Evolutionary conservation across 2,888 invertebrate genomes (phyloP), one percentile per base, ranked within the genome.

Genomic region (Rotaria socialis): DNA sequence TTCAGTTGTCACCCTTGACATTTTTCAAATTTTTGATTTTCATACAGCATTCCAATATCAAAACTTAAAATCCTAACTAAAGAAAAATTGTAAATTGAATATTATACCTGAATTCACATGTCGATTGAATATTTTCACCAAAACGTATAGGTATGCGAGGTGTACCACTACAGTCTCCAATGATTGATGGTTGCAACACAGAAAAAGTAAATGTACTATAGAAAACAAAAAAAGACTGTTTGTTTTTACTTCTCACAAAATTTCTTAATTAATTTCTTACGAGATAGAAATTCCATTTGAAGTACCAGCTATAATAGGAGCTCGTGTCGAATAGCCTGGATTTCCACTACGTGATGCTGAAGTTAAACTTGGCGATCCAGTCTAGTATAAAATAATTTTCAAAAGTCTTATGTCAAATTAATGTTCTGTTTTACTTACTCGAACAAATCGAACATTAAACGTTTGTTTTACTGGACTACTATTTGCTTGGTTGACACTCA

Each of bases 321-420:
- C n/a, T 27, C 85, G 74, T 27, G 55, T 19, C 27, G 74, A 47
- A 74, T 86, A 86, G 6, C 86, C 86, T 74, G 86, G 86, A 52
- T 86, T 86, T 35, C 86, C 86, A 74, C 86, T 86, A 5, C 67
- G 67, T 16, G 67, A 35, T 35, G 19, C 2, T 35, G 35, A 16
- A 1, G 19, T 14, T 27, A 24, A 5, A 19, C 1, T 0, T 16
- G 16, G 6, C 2, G 16, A 35, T 3, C 35, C 35, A 35, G 0
- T 35, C 67, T 67, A 35, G 5, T 0, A 41, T 67, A 35, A 19
- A 67, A 67, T 2, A 35, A 35, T 67, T 16, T 35, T 14, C 3
- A 41, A 19, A 41, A 67, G 35, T 1, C n/a, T 19, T 35, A 4
- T 27, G 11, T 11, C 6, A 19, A 35, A 35, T 14, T 16, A 67